Conservation (phyloP, 1,140 invertebrate species). For the Hyles euphorbiae region DNA sequence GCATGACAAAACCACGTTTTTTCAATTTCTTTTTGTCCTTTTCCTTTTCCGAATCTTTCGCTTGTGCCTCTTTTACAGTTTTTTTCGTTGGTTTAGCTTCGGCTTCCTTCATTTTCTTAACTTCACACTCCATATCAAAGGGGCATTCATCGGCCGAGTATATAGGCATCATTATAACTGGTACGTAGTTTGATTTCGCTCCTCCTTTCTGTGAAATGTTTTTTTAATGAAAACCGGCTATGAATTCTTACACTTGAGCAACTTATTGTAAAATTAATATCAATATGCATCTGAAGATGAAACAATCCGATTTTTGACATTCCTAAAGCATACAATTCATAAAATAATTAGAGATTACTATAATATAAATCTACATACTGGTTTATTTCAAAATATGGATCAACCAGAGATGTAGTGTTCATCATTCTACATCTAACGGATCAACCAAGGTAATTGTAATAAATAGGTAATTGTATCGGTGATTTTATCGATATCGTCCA, state of each 20-base stretch:
- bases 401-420: no score
- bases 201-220: slow-evolving; percentile 25
- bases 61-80: slow-evolving; percentile 19
- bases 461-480: no score
- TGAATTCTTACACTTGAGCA: no score
- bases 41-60: slow-evolving; percentile 35
- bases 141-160: slow-evolving; percentile 50
- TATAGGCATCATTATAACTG: slow-evolving; percentile 65
- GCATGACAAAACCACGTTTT: slow-evolving; percentile 52
- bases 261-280: no score
- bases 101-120: slow-evolving; percentile 42
- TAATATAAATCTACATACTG: neutral
- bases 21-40: slow-evolving; percentile 46
- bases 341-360: neutral
- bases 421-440: no score
- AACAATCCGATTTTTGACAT: no score
- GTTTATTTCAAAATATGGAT: neutral
- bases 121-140: slow-evolving; percentile 55
- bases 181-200: slow-evolving; percentile 48
- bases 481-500: no score
- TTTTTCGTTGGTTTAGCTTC: slow-evolving; percentile 36
- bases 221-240: neutral
- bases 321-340: neutral
- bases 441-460: no score
- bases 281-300: no score